A percentile compares a stretch with the other conserved stretches of the same genome.
These are phyloP conservation scores for Neotoxoptera formosana DNA, from an alignment of 1,140 invertebrate genomes.

Conservation along the genomic window DNA sequence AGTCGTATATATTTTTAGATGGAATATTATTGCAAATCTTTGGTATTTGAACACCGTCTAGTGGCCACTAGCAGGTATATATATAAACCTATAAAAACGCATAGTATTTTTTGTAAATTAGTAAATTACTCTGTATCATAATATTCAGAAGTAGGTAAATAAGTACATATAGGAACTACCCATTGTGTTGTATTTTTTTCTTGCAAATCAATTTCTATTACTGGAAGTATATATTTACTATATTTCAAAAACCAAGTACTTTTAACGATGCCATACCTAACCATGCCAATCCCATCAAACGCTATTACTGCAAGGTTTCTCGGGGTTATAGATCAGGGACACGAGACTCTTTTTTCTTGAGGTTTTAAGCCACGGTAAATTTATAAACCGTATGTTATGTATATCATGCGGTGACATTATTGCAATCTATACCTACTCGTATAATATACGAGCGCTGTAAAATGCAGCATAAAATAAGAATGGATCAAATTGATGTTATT, in stretches of 20 bases:
- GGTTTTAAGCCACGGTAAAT: neutral
- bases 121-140: too few species aligned
- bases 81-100: neutral
- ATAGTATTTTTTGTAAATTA: neutral
- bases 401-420: neutral
- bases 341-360: neutral
- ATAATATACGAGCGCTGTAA: neutral
- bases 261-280: too few species aligned
- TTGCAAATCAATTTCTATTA: too few species aligned
- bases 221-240: neutral
- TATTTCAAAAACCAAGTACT: neutral
- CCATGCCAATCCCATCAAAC: neutral
- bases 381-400: neutral
- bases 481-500: neutral
- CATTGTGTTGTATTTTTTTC: too few species aligned
- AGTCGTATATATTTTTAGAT: neutral
- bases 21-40: neutral
- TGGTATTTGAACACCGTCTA: neutral
- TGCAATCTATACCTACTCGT: neutral
- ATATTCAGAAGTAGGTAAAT: too few species aligned
- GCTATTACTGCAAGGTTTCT: neutral
- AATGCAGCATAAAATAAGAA: neutral
- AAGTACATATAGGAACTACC: too few species aligned
- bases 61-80: neutral
- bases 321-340: neutral